Evolutionary conservation across 2,797 vertebrate genomes (phyloP), one percentile per base, ranked within the genome.

Genomic region (Cyclopterus lumpus): DNA sequence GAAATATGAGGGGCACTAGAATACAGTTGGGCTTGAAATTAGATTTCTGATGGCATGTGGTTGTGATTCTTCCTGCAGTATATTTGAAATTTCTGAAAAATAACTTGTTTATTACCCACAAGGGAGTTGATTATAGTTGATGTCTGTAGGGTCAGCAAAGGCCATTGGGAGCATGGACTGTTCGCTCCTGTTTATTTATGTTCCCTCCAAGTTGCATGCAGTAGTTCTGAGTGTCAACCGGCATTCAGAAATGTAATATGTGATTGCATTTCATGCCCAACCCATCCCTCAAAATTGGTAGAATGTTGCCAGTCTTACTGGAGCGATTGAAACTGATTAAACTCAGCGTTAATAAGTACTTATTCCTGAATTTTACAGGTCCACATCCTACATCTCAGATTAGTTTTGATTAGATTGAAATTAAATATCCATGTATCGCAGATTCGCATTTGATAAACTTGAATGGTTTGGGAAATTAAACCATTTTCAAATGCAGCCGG

Each of bases 1-100:
- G 94, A 95, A 95, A 96, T 95, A 95, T 95, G 95, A 94, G 93
- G 93, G 94, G 94, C 94, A 91, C 93, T 91, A 93, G 93, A 95
- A 95, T 94, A 94, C 91, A 90, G 93, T 93, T 91, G 91, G 93
- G 92, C 93, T 94, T 89, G 94, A 95, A 95, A 95, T 95, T 94
- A 95, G 94, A 95, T 94, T 94, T 93, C 90, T 90, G 91, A 92
- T 93, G 92, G 91, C 91, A 93, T 92, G 90, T 84, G 88, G 89
- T 93, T 91, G 92, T 92, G 92, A 93, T 93, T 93, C 91, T 89
- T 93, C 83, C 90, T 18, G 88, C 92, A 91, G 89, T 91, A 93
- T 92, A 93, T 94, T 93, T 93, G 93, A 93, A 93, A 93, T 93
- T 92, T 93, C 90, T 79, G 91, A 91, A 92, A 93, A 94, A 92